A percentile compares a stretch with the other conserved stretches of the same genome.
Evolutionary conservation across 53 echinoderm and acorn worm species (phyloP).

Genomic region (Henricia sp.): DNA sequence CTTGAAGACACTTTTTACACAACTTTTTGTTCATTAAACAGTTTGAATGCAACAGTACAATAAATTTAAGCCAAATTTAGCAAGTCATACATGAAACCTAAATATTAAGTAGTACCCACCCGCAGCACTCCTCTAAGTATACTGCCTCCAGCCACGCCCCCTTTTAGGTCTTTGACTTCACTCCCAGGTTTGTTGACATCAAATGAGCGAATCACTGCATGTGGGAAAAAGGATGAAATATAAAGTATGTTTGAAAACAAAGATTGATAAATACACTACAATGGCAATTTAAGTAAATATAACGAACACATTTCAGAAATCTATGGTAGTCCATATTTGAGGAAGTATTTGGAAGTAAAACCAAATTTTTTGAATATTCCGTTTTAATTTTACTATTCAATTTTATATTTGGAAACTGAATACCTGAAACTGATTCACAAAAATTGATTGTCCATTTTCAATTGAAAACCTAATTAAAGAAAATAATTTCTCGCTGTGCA

Average conservation of each 20-base stretch:
- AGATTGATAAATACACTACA: background rate
- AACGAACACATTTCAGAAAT: background rate
- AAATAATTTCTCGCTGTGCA: too few species aligned
- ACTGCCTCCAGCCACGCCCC: conserved; percentile 99
- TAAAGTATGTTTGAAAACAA: background rate
- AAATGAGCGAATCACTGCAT: conserved; percentile 93
- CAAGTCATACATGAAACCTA: too few species aligned
- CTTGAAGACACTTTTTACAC: too few species aligned
- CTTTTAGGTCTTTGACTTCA: conserved; percentile 96
- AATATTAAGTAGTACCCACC: too few species aligned
- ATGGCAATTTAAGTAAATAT: background rate
- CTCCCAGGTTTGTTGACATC: conserved; percentile 99
- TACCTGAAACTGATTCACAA: too few species aligned
- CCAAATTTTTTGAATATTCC: background rate
- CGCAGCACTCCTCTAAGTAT: conserved; percentile 92
- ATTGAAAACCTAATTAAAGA: too few species aligned
- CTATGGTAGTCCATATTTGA: too few species aligned
- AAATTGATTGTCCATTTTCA: too few species aligned
- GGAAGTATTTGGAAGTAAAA: too few species aligned
- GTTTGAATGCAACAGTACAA: too few species aligned
- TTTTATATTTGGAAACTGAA: background rate
- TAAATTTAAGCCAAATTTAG: too few species aligned
- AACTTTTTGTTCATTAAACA: too few species aligned
- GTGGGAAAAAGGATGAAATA: background rate
- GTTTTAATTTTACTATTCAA: background rate